Percentiles rank a stretch among this genome's conserved stretches.
Evolutionary conservation across 2,113 vertebrate genomes (phyloP).

Genomic region (Sakesphorus luctuosus): DNA sequence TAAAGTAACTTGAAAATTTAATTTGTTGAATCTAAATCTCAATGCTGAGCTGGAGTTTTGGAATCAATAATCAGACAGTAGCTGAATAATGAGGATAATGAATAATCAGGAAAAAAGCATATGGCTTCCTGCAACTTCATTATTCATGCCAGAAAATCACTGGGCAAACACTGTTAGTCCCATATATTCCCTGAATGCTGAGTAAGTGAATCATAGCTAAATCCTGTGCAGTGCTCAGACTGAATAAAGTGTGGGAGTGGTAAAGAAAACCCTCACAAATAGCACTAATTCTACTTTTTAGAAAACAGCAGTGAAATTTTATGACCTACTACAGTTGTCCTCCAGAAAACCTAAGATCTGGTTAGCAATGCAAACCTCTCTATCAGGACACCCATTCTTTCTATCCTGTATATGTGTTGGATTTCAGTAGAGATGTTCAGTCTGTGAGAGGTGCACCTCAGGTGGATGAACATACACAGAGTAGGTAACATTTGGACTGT

Average conservation of each 20-base stretch:
- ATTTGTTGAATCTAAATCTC: background rate
- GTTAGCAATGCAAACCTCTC: background rate
- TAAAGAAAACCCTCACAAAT: background rate
- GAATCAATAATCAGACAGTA: background rate
- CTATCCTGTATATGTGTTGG: accelerated
- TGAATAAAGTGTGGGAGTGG: background rate
- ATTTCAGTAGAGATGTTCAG: background rate
- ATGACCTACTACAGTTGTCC: background rate
- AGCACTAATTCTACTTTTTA: background rate
- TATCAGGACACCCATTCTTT: background rate
- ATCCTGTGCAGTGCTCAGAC: background rate
- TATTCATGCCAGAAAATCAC: slow-evolving; percentile 11
- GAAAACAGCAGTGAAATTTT: background rate
- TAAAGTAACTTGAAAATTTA: slow-evolving; percentile 22
- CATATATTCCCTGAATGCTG: background rate
- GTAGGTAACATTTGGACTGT: background rate
- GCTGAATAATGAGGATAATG: background rate
- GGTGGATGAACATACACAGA: background rate
- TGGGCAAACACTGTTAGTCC: background rate
- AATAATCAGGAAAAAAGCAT: slow-evolving; percentile 9
- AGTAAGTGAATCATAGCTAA: background rate
- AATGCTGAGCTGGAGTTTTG: background rate
- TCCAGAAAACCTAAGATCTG: background rate
- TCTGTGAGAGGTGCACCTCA: background rate
- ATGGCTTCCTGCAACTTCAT: slow-evolving; percentile 2